These are phyloP conservation scores for Ginglymostoma cirratum DNA, from an alignment of 2,113 vertebrate species.

Conservation along the genomic window DNA sequence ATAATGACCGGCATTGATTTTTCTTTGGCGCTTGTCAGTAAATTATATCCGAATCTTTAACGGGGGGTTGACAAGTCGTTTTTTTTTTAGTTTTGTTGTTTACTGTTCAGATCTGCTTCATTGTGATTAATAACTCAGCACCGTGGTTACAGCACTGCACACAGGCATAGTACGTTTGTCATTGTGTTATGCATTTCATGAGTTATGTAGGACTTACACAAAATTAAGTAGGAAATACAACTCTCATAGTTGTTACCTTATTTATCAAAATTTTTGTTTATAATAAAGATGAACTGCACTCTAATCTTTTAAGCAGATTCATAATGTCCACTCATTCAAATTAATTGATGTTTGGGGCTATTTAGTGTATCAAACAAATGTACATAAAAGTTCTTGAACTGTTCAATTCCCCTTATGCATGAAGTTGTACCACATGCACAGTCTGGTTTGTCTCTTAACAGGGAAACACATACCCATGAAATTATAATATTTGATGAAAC, in stretches of 20 bases:
- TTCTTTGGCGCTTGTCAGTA: too few species aligned
- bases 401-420: not conserved
- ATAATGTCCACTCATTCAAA: not conserved
- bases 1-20: too few species aligned
- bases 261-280: not conserved
- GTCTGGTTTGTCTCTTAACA: not conserved
- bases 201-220: too few species aligned
- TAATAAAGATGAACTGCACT: conserved; percentile 24
- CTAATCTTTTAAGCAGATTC: not conserved
- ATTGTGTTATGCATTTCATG: not conserved
- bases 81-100: too few species aligned
- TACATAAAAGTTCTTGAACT: not conserved
- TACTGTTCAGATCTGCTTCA: too few species aligned
- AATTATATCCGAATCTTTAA: too few species aligned
- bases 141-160: not conserved
- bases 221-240: not conserved
- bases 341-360: not conserved
- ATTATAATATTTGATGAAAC: conserved; percentile 30
- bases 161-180: not conserved
- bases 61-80: too few species aligned
- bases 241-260: not conserved
- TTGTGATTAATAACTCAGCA: too few species aligned
- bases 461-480: conserved; percentile 21
- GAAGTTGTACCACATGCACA: not conserved
- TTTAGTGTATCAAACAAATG: not conserved